A percentile compares a stretch with the other conserved stretches of the same genome.
Evolutionary conservation across 2,797 vertebrate species (phyloP).

Genomic region (Sparidentex hasta): DNA sequence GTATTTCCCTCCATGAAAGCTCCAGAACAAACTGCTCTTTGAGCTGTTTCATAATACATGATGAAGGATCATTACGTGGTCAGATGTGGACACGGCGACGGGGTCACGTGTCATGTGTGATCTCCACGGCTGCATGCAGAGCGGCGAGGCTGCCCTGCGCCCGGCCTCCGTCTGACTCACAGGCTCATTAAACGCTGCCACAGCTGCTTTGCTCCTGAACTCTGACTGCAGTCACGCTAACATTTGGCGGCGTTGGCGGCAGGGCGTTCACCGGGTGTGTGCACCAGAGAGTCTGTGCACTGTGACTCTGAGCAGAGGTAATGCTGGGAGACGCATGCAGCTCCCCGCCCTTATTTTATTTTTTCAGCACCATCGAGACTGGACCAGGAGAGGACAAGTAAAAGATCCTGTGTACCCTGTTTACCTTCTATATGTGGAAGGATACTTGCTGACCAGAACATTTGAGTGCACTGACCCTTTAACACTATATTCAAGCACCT

Average conservation of each 20-base stretch:
- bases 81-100: conserved; percentile 18
- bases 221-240: conserved; percentile 44
- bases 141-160: conserved; percentile 20
- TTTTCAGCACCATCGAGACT: conserved; percentile 44
- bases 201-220: conserved; percentile 55
- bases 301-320: conserved; percentile 6
- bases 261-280: conserved; percentile 42
- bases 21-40: conserved; percentile 1
- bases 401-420: background rate
- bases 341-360: conserved; percentile 53
- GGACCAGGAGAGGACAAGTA: background rate
- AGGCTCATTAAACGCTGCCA: conserved; percentile 51
- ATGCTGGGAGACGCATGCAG: conserved; percentile 3
- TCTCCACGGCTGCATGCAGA: conserved; percentile 30
- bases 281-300: background rate
- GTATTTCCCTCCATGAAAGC: background rate
- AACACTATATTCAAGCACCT: too few relatives aligned
- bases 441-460: too few relatives aligned
- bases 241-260: conserved; percentile 7
- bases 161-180: conserved; percentile 54
- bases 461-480: too few relatives aligned
- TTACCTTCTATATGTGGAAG: too few relatives aligned
- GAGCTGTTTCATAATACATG: conserved; percentile 1
- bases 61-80: conserved; percentile 25
- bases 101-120: conserved; percentile 11